A percentile compares a stretch with the other conserved stretches of the same genome.
Evolutionary conservation across 1,140 invertebrate species (phyloP).

Genomic region (Bombus cullumanus): DNA sequence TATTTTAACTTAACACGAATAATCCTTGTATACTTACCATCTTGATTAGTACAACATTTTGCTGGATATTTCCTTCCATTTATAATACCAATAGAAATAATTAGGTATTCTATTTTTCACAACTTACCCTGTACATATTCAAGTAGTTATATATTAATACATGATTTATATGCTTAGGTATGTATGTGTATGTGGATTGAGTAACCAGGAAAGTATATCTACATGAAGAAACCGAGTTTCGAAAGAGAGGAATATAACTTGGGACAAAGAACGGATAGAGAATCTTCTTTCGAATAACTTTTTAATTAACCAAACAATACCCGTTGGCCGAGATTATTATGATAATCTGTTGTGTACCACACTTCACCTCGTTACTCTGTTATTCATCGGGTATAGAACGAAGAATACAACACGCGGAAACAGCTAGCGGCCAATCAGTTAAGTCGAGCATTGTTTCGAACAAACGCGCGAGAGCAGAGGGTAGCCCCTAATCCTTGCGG

Average conservation of each 20-base stretch:
- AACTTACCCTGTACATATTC: background rate
- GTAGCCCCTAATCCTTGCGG: slow-evolving; percentile 75
- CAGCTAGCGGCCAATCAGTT: slow-evolving; percentile 64
- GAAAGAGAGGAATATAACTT: background rate
- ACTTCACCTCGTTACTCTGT: slow-evolving; percentile 38
- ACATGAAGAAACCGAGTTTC: background rate
- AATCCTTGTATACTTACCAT: background rate
- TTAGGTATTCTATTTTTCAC: background rate
- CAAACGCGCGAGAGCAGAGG: slow-evolving; percentile 70
- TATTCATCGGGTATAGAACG: slow-evolving; percentile 22
- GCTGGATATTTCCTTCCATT: background rate
- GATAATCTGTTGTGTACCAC: slow-evolving; percentile 2
- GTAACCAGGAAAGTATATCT: no score
- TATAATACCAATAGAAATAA: background rate
- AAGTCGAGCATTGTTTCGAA: slow-evolving; percentile 77
- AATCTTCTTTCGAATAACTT: slow-evolving; percentile 7
- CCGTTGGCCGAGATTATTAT: slow-evolving; percentile 43
- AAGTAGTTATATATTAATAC: background rate
- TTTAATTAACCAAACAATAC: slow-evolving; percentile 47
- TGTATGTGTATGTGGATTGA: background rate
- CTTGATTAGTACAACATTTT: background rate
- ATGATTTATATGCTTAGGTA: background rate
- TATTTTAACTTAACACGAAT: background rate
- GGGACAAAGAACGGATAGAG: background rate
- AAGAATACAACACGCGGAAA: background rate